Base-by-base conservation (phyloP, 2,888 invertebrate genomes). In the Amiota communis region DNA sequence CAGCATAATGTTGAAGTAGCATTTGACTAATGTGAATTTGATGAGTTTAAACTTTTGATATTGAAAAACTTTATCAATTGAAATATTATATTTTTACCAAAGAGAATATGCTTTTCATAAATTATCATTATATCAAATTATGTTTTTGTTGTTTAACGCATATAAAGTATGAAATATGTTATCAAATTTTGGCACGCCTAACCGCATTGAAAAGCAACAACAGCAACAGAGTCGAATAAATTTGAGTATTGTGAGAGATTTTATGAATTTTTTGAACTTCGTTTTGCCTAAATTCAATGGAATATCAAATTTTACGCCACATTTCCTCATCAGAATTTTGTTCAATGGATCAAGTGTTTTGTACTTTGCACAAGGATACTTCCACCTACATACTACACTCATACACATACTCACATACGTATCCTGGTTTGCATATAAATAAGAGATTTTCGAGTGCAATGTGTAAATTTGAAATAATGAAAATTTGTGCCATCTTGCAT, bases 341-440 rank as follows among this genome's bases (percentile, higher is more conserved):
- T 17, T 15, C 59, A 17, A 8, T n/a, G 20, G 8, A 11, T 4
- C 10, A 8, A 17, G 59, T 20, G 10, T 15, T 15, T 15, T 51
- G 53, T 51, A 11, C 36, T 36, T 36, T 12, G 53, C 11, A 11
- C 59, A 59, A 59, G 11, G 15, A 59, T 59, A 20, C 59, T 59
- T 59, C 36, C 20, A 59, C 53, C 8, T 1, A 59, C 59, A 20
- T 8, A n/a, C 8, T 1, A 59, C 59, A 20, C 20, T 20, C 59
- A 17, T n/a, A 53, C 2, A 59, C 59, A 9, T 9, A 59, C 8
- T 59, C 48, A 47, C 4, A 11, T 3, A 11, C 67, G n/a, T 36
- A 36, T 17, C 20, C 9, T 13, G 73, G 75, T 81, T 77, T 80
- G 79, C 81, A 79, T 77, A 77, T 17, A n/a, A 8, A 23, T 59